Evolutionary conservation across 2,797 vertebrate genomes (phyloP).

Genomic region (Gobio occitaniae): DNA sequence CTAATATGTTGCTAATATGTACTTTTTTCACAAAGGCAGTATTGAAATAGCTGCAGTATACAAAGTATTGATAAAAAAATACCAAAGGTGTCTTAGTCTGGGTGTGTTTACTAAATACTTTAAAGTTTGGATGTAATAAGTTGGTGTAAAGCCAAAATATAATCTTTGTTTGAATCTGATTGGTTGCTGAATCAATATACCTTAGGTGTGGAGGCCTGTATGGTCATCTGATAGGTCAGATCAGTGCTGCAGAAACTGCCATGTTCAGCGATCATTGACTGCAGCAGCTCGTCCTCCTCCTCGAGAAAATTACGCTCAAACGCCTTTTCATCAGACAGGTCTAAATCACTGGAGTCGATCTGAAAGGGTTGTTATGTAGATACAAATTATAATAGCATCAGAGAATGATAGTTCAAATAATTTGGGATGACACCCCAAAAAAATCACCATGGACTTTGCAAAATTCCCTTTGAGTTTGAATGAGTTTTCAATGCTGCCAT

Average conservation of each 20-base stretch:
- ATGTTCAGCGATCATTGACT: conserved; percentile 85
- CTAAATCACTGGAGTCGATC: conserved; percentile 88
- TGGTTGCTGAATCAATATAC: conserved; percentile 72
- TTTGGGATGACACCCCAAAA: neutral
- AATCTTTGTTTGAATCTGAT: neutral
- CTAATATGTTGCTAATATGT: neutral
- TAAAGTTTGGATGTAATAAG: neutral
- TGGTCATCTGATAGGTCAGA: conserved; percentile 73
- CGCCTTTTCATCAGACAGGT: conserved; percentile 81
- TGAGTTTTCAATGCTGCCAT: neutral
- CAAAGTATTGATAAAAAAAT: neutral
- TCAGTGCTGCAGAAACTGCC: conserved; percentile 82
- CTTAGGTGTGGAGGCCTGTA: conserved; percentile 82
- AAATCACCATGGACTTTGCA: neutral
- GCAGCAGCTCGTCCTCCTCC: conserved; percentile 83
- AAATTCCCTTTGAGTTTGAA: neutral
- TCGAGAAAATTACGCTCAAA: conserved; percentile 80
- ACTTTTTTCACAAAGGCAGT: neutral
- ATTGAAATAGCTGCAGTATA: neutral
- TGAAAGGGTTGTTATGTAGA: conserved; percentile 65
- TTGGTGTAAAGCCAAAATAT: neutral
- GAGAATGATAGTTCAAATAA: neutral
- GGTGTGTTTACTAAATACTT: neutral
- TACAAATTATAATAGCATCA: conserved; percentile 1
- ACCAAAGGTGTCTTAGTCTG: neutral